These are phyloP conservation scores for Tragulus kanchil DNA, from an alignment of 2,113 vertebrate species.

Conservation along the genomic window DNA sequence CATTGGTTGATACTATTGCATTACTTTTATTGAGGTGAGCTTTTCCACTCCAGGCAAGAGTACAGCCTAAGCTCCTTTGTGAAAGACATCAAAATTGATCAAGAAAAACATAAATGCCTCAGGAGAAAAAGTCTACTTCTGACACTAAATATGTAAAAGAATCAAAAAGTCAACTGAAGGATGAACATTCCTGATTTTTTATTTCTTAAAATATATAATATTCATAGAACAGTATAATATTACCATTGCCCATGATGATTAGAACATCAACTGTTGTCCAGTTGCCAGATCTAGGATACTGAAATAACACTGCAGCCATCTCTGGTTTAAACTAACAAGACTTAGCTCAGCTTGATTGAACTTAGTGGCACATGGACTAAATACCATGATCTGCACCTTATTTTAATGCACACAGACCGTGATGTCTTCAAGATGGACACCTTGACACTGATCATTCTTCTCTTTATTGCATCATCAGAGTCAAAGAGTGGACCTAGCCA, in stretches of 20 bases:
- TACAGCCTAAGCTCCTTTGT: neutral
- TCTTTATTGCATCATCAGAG: neutral
- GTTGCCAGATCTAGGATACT: neutral
- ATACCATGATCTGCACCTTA: neutral
- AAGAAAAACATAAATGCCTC: constrained; percentile 11
- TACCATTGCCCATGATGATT: neutral
- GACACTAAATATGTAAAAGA: neutral
- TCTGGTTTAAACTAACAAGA: neutral
- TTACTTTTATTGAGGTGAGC: neutral
- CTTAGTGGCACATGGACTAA: neutral
- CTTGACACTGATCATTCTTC: neutral
- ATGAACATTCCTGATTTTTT: neutral
- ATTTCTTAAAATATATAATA: constrained; percentile 5
- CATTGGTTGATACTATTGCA: neutral
- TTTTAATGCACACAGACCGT: neutral
- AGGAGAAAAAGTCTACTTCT: neutral
- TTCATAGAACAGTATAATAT: neutral
- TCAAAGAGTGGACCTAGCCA: neutral
- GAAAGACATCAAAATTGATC: neutral
- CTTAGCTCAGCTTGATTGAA: neutral
- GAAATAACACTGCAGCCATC: neutral
- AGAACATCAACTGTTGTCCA: neutral
- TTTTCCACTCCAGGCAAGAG: neutral
- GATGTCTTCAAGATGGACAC: neutral
- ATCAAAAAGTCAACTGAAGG: constrained; percentile 14